phyloP scores from a whole-genome alignment of 1,140 invertebrate species.

The Steinernema feltiae region DNA sequence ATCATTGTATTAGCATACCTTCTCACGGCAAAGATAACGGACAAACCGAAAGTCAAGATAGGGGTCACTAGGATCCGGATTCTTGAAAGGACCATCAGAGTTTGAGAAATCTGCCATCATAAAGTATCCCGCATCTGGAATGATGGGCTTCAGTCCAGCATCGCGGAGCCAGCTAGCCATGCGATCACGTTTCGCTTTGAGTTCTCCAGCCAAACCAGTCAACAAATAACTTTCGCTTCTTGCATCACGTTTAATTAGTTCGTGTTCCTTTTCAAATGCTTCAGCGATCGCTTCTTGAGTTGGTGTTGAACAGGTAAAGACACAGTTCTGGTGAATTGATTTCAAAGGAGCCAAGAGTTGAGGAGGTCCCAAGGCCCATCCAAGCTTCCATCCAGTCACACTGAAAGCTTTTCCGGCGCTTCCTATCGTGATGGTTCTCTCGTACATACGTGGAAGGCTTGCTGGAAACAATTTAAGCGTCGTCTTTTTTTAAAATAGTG shows the following conservation, averaged over 20 bases:
- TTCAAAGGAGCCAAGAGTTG: slow-evolving; percentile 73
- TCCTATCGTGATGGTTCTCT: slow-evolving; percentile 90
- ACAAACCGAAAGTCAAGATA: slow-evolving; percentile 82
- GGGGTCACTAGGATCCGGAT: slow-evolving; percentile 51
- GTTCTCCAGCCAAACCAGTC: slow-evolving; percentile 69
- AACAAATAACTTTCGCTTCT: slow-evolving; percentile 67
- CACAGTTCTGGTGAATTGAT: slow-evolving; percentile 84
- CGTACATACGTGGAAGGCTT: slow-evolving; percentile 92
- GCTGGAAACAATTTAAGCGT: slow-evolving; percentile 62
- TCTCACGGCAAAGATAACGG: slow-evolving; percentile 87
- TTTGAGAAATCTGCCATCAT: slow-evolving; percentile 81
- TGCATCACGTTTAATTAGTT: slow-evolving; percentile 60
- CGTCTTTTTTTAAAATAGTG: too few species aligned
- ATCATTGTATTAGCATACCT: too few species aligned
- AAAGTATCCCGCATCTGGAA: slow-evolving; percentile 94
- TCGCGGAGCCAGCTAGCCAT: slow-evolving; percentile 73
- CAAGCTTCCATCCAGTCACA: slow-evolving; percentile 84
- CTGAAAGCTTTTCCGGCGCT: slow-evolving; percentile 96
- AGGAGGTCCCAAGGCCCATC: slow-evolving; percentile 82
- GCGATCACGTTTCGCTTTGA: slow-evolving; percentile 76
- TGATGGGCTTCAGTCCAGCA: slow-evolving; percentile 78
- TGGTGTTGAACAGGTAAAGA: slow-evolving; percentile 83
- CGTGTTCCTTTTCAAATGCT: slow-evolving; percentile 79
- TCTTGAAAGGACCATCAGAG: slow-evolving; percentile 25
- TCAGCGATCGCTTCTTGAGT: slow-evolving; percentile 79